These are phyloP conservation scores for Drosophila bipectinata DNA, from an alignment of 1,140 invertebrate genomes.

Conservation along the genomic window DNA sequence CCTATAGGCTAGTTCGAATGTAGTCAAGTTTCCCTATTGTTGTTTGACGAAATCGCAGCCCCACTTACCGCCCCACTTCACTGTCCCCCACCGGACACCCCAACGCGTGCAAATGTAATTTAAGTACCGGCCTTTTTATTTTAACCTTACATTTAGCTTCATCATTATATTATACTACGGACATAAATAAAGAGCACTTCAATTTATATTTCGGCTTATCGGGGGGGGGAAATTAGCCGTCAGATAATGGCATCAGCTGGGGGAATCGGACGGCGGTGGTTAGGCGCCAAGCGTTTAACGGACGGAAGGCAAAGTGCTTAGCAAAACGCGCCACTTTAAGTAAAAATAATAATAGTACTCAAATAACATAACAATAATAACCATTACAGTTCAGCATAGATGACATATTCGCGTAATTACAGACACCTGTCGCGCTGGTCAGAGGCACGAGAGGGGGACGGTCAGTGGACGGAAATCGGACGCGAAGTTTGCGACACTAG, in stretches of 20 bases:
- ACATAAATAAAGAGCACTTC: slow-evolving; percentile 49
- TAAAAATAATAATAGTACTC: slow-evolving; percentile 13
- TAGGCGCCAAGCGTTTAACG: slow-evolving; percentile 36
- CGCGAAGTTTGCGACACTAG: slow-evolving; percentile 30
- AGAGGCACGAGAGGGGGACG: background rate
- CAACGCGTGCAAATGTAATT: slow-evolving; percentile 41
- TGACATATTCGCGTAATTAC: slow-evolving; percentile 54
- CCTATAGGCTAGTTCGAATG: slow-evolving; percentile 2
- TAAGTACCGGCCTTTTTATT: slow-evolving; percentile 37
- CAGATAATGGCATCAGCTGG: slow-evolving; percentile 18
- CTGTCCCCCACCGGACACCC: slow-evolving; percentile 4
- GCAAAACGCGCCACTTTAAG: slow-evolving; percentile 71
- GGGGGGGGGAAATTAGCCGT: slow-evolving; percentile 37
- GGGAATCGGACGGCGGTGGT: background rate
- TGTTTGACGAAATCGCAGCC: slow-evolving; percentile 27
- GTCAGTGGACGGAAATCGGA: slow-evolving; percentile 30
- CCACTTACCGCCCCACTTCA: background rate
- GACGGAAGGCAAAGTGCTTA: slow-evolving; percentile 38
- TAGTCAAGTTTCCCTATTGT: background rate
- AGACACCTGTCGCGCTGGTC: slow-evolving; percentile 35
- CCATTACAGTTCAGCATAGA: slow-evolving; percentile 33
- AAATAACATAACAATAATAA: slow-evolving; percentile 30
- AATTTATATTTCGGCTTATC: slow-evolving; percentile 49
- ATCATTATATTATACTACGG: slow-evolving; percentile 19
- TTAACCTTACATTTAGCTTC: slow-evolving; percentile 16